These are phyloP conservation scores for Rhabdomys pumilio DNA, from an alignment of 2,797 vertebrate genomes.

Conservation along the genomic window DNA sequence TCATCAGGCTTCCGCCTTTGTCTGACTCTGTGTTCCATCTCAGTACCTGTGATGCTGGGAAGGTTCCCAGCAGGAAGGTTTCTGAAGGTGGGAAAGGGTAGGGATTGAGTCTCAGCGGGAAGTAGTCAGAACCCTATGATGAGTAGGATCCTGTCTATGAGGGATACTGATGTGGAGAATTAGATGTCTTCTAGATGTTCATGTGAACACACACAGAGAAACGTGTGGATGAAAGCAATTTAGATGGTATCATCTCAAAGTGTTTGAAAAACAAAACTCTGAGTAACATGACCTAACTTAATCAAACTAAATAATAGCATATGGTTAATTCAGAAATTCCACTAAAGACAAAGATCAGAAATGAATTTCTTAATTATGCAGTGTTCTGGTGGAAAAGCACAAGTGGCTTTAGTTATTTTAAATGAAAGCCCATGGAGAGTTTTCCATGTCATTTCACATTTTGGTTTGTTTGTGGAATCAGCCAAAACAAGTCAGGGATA, in stretches of 20 bases:
- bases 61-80: neutral
- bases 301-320: neutral
- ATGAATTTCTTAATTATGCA: neutral
- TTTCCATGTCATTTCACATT: neutral
- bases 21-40: neutral
- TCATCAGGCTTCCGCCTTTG: neutral
- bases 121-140: neutral
- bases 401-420: constrained; percentile 3
- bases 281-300: neutral
- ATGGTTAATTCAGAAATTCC: neutral
- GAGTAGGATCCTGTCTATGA: neutral
- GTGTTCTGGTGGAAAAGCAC: neutral
- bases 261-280: neutral
- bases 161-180: neutral
- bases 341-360: neutral
- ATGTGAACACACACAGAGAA: neutral
- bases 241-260: neutral
- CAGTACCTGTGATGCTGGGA: neutral
- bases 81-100: neutral
- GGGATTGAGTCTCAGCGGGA: neutral
- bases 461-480: neutral
- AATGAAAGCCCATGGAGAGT: neutral
- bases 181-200: neutral
- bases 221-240: neutral
- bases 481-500: neutral